phyloP scores from a whole-genome alignment of 92 coral and sea anemone genomes.

The Muricea muricata region DNA sequence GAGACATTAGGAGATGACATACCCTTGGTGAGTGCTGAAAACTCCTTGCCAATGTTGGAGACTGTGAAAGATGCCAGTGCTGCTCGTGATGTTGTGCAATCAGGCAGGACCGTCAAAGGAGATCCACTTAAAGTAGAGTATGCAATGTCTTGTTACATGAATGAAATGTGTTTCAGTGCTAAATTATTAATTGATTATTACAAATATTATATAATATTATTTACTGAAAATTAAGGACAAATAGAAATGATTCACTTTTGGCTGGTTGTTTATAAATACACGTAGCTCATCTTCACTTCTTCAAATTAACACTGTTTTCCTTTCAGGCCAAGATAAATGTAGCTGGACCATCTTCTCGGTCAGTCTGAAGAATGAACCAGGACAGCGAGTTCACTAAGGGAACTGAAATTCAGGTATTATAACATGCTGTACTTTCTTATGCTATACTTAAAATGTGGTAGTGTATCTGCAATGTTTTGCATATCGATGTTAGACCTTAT shows the following conservation, averaged over 20 bases:
- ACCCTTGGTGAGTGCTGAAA: background rate
- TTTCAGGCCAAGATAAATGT: constrained; percentile 52
- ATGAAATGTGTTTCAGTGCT: background rate
- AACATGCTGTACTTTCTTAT: no score
- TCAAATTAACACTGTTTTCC: background rate
- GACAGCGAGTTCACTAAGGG: constrained; percentile 29
- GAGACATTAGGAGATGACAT: background rate
- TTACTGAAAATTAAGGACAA: no score
- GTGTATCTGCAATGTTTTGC: no score
- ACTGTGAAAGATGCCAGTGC: background rate
- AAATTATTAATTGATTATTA: no score
- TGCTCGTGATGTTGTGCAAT: background rate
- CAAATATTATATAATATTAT: no score
- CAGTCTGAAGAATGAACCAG: constrained; percentile 39
- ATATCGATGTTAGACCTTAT: no score
- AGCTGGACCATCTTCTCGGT: constrained; percentile 57
- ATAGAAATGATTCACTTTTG: no score
- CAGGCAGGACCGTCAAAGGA: background rate
- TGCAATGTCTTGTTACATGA: background rate
- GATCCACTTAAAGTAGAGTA: background rate
- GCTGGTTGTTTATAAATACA: no score
- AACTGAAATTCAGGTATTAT: constrained; percentile 59
- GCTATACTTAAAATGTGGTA: no score
- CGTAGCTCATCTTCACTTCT: background rate
- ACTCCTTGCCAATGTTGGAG: background rate